Conservation (phyloP, 2,113 vertebrate species). For the Takifugu bimaculatus region DNA sequence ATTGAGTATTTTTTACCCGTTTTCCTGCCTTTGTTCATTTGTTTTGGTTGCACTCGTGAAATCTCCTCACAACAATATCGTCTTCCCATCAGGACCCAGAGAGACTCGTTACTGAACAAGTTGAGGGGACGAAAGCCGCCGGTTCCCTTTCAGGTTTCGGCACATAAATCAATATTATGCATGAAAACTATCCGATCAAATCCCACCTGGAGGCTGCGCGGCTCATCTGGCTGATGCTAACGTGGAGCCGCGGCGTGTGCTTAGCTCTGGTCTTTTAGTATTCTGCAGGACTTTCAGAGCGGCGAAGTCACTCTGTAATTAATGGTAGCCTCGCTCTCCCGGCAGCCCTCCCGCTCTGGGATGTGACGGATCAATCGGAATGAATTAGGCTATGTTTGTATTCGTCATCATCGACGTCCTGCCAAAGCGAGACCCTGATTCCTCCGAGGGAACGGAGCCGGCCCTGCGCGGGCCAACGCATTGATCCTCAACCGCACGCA, state of each 20-base stretch:
- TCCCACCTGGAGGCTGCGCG: too few relatives aligned
- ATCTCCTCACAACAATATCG: too few relatives aligned
- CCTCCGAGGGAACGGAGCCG: slow-evolving; percentile 23
- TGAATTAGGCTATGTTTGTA: slow-evolving; percentile 31
- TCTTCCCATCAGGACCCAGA: too few relatives aligned
- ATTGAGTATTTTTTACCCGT: slow-evolving; percentile 60
- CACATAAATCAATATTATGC: too few relatives aligned
- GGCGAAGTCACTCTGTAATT: background rate
- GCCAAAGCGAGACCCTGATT: slow-evolving; percentile 12
- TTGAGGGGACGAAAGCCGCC: too few relatives aligned
- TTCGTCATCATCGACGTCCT: slow-evolving; percentile 27
- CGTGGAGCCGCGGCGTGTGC: too few relatives aligned
- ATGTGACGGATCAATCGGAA: slow-evolving; percentile 23
- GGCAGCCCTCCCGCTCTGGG: background rate
- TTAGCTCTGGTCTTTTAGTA: too few relatives aligned
- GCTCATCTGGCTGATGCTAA: too few relatives aligned
- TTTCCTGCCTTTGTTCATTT: background rate
- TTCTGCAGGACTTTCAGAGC: too few relatives aligned
- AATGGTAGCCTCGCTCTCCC: background rate
- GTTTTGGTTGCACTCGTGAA: background rate
- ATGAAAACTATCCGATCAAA: too few relatives aligned
- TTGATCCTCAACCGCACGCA: background rate
- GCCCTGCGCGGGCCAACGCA: background rate
- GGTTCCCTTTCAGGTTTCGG: too few relatives aligned
- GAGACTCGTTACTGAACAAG: too few relatives aligned